Evolutionary conservation across 2,797 vertebrate genomes (phyloP).

Genomic region (Molossus molossus): DNA sequence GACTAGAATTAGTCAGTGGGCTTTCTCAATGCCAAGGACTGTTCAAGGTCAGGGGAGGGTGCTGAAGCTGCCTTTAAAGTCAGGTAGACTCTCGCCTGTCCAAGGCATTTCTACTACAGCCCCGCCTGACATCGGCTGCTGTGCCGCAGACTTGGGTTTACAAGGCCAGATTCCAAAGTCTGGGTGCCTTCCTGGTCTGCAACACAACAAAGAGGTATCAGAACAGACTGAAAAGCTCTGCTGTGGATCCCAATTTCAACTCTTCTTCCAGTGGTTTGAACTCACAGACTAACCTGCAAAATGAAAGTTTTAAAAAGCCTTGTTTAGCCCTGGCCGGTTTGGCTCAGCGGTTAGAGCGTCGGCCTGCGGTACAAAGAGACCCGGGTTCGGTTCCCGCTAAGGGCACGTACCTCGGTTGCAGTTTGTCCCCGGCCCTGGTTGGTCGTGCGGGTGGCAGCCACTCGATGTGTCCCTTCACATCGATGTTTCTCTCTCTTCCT

Average conservation of each 20-base stretch:
- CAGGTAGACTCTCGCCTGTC: background rate
- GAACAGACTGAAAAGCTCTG: background rate
- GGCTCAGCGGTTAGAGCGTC: no score
- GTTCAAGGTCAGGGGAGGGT: background rate
- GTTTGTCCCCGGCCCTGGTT: no score
- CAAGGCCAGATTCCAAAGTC: background rate
- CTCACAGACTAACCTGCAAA: background rate
- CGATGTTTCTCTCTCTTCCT: no score
- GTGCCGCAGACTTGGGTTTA: accelerated
- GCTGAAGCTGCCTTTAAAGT: background rate
- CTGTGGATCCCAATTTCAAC: background rate
- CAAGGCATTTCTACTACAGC: background rate
- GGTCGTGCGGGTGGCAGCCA: no score
- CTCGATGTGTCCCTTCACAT: no score
- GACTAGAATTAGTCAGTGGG: background rate
- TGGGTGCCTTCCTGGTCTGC: background rate
- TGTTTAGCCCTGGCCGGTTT: no score
- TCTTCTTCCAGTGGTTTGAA: background rate
- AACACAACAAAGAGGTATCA: background rate
- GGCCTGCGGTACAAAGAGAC: no score
- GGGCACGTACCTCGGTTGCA: no score
- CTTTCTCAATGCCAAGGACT: background rate
- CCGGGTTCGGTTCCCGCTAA: no score
- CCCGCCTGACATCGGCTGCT: background rate
- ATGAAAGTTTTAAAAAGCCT: background rate